Percentiles rank a stretch among this genome's conserved stretches.
phyloP scores from a whole-genome alignment of 1,140 invertebrate species.

The Apis florea region DNA sequence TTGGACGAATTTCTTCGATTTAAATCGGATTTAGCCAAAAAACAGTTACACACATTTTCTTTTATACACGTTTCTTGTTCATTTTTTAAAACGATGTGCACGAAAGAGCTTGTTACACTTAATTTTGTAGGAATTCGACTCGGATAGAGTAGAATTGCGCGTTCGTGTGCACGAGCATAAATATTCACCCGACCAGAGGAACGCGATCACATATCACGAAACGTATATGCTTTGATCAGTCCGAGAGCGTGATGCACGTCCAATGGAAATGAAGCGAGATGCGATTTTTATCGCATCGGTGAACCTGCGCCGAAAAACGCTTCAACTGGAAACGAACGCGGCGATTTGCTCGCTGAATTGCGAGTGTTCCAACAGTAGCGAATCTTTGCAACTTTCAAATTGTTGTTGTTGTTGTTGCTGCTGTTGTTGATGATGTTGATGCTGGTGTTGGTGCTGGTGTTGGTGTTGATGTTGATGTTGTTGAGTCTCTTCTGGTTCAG shows the following conservation, averaged over 20 bases:
- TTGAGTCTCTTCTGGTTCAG: conserved; percentile 59
- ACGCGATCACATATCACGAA: conserved; percentile 62
- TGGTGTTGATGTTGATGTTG: conserved; percentile 46
- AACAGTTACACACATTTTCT: not conserved
- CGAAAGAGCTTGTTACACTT: conserved; percentile 16
- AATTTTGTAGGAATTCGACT: not conserved
- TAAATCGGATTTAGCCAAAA: conserved; percentile 8
- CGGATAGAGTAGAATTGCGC: conserved; percentile 8
- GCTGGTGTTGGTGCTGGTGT: conserved; percentile 41
- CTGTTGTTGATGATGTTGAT: conserved; percentile 51
- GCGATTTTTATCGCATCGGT: conserved; percentile 20
- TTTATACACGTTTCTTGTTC: not conserved
- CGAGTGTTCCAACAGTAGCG: conserved; percentile 75
- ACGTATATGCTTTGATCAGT: conserved; percentile 53
- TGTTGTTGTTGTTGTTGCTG: conserved; percentile 71
- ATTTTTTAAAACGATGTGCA: not conserved
- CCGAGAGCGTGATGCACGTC: conserved; percentile 56
- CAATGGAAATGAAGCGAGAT: conserved; percentile 36
- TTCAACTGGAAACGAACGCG: conserved; percentile 79
- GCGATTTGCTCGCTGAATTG: conserved; percentile 79
- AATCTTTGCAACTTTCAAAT: conserved; percentile 79
- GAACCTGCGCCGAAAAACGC: conserved; percentile 22
- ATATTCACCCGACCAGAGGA: conserved; percentile 21
- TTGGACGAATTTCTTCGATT: conserved; percentile 51
- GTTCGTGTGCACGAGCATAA: conserved; percentile 26